phyloP scores from a whole-genome alignment of 30 jellyfish, hydroid and myxozoan species.

The Aurelia sp. region DNA sequence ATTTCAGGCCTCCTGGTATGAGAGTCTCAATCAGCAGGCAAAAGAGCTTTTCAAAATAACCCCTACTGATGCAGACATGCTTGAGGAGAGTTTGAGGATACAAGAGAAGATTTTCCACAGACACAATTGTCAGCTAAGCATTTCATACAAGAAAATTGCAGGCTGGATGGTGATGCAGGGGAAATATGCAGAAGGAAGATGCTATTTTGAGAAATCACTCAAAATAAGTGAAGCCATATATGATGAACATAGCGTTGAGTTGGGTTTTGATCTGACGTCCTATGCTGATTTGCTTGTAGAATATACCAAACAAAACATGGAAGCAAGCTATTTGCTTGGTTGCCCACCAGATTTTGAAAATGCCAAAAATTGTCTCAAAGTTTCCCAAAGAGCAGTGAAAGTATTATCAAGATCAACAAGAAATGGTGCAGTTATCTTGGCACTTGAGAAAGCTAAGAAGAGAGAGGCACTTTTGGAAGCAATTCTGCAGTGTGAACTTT shows the following conservation, averaged over 20 bases:
- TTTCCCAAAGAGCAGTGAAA: constrained; percentile 31
- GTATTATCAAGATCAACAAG: constrained; percentile 5
- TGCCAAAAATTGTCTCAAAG: constrained; percentile 23
- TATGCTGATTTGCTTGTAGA: constrained; percentile 68
- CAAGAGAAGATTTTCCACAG: constrained; percentile 42
- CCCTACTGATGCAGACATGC: too few species aligned
- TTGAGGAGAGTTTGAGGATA: constrained; percentile 23
- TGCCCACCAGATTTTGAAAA: constrained; percentile 7
- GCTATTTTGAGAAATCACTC: constrained; percentile 59
- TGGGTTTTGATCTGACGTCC: constrained; percentile 67
- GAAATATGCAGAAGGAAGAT: constrained; percentile 30
- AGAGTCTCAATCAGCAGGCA: neutral
- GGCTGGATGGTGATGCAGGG: constrained; percentile 53
- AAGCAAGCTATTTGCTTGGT: constrained; percentile 3
- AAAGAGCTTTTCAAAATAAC: too few species aligned
- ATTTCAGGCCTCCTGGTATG: constrained; percentile 25
- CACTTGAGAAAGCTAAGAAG: constrained; percentile 23
- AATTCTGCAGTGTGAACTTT: neutral
- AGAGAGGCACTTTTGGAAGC: constrained; percentile 26
- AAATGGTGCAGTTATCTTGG: too few species aligned
- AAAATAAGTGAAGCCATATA: constrained; percentile 12
- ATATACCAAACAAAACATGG: constrained; percentile 26
- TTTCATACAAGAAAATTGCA: constrained; percentile 69
- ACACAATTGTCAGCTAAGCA: constrained; percentile 33
- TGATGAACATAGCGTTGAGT: constrained; percentile 83